These are phyloP conservation scores for Troides oblongomaculatus DNA, from an alignment of 2,888 invertebrate genomes.

Conservation along the genomic window DNA sequence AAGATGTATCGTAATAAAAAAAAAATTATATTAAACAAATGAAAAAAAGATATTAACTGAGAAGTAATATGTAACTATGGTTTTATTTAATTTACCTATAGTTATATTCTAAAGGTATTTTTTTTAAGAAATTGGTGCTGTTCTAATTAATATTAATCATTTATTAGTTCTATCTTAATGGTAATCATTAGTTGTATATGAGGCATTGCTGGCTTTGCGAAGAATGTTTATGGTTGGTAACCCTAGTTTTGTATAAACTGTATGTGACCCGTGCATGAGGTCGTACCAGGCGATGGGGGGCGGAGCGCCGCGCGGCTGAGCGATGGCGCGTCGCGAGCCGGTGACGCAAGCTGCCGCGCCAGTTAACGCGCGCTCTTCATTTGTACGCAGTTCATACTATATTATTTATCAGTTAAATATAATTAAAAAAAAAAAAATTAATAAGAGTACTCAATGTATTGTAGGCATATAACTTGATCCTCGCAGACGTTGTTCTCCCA, in stretches of 20 bases:
- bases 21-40: no score
- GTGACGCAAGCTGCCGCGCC: conserved; percentile 51
- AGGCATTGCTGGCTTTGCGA: no score
- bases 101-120: no score
- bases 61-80: no score
- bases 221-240: neutral
- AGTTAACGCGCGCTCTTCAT: conserved; percentile 34
- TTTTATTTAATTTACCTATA: no score
- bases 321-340: conserved; percentile 33
- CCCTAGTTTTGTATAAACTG: conserved; percentile 35
- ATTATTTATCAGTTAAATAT: neutral
- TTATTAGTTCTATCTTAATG: no score
- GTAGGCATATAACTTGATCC: neutral
- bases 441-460: neutral
- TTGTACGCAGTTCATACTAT: neutral
- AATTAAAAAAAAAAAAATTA: neutral
- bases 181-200: no score
- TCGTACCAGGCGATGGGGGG: conserved; percentile 33
- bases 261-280: conserved; percentile 56
- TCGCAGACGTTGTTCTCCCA: neutral
- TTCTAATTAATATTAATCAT: no score
- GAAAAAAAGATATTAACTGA: no score
- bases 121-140: no score
- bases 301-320: conserved; percentile 26
- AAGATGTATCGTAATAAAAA: no score